A percentile compares a stretch with the other conserved stretches of the same genome.
Conservation (phyloP, 92 coral and sea anemone genomes). For the Zoanthus gigantus region DNA sequence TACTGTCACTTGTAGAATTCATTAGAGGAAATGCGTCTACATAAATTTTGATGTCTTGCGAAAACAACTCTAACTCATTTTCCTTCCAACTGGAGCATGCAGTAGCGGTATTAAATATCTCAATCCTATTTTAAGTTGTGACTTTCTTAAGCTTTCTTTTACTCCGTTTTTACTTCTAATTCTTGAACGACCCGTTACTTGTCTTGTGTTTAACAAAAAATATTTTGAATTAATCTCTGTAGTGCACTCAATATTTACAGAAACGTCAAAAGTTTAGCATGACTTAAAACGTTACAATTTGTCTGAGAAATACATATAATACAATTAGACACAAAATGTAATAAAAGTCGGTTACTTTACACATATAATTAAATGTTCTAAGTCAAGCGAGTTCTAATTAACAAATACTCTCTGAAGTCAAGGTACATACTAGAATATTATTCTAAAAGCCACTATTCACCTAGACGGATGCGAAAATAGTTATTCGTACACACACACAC, state of each 20-base stretch:
- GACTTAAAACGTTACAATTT: slow-evolving; percentile 26
- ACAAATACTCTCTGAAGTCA: background rate
- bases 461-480: too few species aligned
- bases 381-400: background rate
- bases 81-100: background rate
- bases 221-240: slow-evolving; percentile 41
- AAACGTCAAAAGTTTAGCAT: slow-evolving; percentile 24
- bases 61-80: background rate
- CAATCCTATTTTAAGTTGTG: background rate
- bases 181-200: slow-evolving; percentile 12
- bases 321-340: background rate
- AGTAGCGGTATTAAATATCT: background rate
- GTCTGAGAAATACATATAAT: slow-evolving; percentile 13
- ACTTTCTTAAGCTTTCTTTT: background rate
- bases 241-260: slow-evolving; percentile 38
- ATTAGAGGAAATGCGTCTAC: too few species aligned
- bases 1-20: too few species aligned
- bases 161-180: background rate
- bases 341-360: slow-evolving; percentile 1
- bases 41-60: too few species aligned
- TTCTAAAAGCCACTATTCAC: too few species aligned
- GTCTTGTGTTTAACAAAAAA: slow-evolving; percentile 35
- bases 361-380: background rate
- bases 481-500: too few species aligned
- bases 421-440: too few species aligned